Evolutionary conservation across 2,113 vertebrate species (phyloP).

Genomic region (Microtus montanus): DNA sequence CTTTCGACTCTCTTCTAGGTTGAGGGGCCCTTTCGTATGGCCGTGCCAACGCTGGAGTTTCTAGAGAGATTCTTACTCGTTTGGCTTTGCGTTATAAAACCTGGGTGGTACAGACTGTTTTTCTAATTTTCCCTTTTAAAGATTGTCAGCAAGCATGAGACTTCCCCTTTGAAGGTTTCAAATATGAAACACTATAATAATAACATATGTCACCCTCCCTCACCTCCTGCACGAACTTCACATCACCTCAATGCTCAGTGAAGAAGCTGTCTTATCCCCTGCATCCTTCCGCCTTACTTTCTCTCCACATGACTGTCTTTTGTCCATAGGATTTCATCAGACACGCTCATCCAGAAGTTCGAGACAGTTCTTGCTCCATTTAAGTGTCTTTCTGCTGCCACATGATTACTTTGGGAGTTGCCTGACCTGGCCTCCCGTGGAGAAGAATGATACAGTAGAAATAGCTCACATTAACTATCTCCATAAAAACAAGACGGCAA

Average conservation of each 20-base stretch:
- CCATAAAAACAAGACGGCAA: background rate
- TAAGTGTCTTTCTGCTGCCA: background rate
- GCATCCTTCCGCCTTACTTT: background rate
- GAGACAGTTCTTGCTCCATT: background rate
- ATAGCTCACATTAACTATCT: background rate
- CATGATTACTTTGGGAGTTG: background rate
- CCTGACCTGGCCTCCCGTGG: background rate
- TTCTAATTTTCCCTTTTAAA: background rate
- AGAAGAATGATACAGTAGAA: background rate
- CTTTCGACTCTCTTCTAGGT: background rate
- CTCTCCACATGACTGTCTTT: background rate
- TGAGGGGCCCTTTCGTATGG: background rate
- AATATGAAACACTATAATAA: background rate
- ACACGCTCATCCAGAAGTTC: background rate
- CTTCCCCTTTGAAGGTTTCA: background rate
- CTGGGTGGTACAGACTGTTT: background rate
- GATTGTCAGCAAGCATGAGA: background rate
- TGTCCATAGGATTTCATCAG: background rate
- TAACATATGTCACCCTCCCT: background rate
- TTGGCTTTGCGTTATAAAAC: constrained; percentile 25
- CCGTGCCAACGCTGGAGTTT: background rate
- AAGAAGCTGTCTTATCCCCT: background rate
- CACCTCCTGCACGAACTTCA: background rate
- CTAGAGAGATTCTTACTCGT: background rate
- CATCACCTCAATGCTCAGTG: background rate